Conservation (phyloP, 1,140 invertebrate genomes). For the Caenorhabditis brenneri region DNA sequence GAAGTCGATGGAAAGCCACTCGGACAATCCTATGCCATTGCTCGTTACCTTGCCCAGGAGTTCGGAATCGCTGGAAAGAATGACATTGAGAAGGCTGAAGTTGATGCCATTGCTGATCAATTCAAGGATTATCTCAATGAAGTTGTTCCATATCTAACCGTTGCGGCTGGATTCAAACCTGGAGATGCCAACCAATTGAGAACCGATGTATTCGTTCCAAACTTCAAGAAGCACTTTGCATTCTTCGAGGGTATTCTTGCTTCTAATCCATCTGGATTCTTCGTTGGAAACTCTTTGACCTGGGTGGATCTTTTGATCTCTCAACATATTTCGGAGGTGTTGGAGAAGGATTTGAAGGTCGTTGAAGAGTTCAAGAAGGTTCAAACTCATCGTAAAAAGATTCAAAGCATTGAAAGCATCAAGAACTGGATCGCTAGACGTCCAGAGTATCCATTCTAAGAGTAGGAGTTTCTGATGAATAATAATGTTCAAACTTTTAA, state of each 20-base stretch:
- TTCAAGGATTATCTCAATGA: constrained; percentile 45
- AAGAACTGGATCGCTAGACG: constrained; percentile 3
- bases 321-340: neutral
- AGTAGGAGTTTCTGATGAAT: no score
- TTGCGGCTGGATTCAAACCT: constrained; percentile 12
- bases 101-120: constrained; percentile 49
- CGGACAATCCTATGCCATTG: constrained; percentile 55
- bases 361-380: constrained; percentile 20
- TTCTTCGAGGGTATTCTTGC: constrained; percentile 25
- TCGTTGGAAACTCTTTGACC: constrained; percentile 45
- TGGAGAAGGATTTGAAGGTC: constrained; percentile 17
- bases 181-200: constrained; percentile 38
- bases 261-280: constrained; percentile 8
- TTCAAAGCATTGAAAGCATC: neutral
- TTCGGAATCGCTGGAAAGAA: constrained; percentile 52
- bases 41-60: constrained; percentile 56
- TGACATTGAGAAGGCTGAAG: constrained; percentile 18
- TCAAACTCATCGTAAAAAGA: neutral
- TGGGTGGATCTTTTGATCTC: constrained; percentile 40
- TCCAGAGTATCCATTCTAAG: constrained; percentile 39
- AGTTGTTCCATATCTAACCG: constrained; percentile 5
- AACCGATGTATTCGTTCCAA: constrained; percentile 33
- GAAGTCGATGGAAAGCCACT: constrained; percentile 59
- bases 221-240: constrained; percentile 28
- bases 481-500: no score